phyloP scores from a whole-genome alignment of 2,888 invertebrate species.

The Kryphioiulus occultus region DNA sequence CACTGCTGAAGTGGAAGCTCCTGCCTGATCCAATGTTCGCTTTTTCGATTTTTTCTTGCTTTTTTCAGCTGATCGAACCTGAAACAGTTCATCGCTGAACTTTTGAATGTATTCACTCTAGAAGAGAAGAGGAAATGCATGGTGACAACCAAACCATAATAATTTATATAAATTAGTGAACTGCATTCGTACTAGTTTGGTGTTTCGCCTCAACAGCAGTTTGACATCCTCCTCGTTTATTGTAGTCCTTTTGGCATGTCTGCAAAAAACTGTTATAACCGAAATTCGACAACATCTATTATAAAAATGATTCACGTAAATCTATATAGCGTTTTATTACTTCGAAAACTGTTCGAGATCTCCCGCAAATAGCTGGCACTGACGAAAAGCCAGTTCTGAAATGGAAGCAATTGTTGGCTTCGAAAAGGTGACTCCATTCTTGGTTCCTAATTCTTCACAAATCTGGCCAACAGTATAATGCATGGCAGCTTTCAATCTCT shows the following conservation, averaged over 20 bases:
- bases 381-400: conserved; percentile 70
- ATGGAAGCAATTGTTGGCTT: conserved; percentile 69
- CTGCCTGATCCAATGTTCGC: background rate
- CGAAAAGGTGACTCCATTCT: conserved; percentile 67
- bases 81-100: background rate
- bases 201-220: conserved; percentile 70
- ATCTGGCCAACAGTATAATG: conserved; percentile 68
- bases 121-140: background rate
- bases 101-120: conserved; percentile 44
- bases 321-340: conserved; percentile 61
- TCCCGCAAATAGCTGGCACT: conserved; percentile 66
- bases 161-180: background rate
- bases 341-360: conserved; percentile 74
- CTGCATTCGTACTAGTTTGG: conserved; percentile 68
- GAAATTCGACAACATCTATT: background rate
- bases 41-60: background rate
- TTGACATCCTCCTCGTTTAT: conserved; percentile 73
- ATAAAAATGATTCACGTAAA: background rate
- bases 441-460: conserved; percentile 67
- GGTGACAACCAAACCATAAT: background rate
- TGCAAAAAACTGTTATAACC: conserved; percentile 60
- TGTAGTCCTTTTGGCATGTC: conserved; percentile 71
- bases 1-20: background rate
- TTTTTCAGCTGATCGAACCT: background rate
- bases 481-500: conserved; percentile 70